Evolutionary conservation across 2,888 invertebrate genomes (phyloP).

Genomic region (Dasypolia templi): DNA sequence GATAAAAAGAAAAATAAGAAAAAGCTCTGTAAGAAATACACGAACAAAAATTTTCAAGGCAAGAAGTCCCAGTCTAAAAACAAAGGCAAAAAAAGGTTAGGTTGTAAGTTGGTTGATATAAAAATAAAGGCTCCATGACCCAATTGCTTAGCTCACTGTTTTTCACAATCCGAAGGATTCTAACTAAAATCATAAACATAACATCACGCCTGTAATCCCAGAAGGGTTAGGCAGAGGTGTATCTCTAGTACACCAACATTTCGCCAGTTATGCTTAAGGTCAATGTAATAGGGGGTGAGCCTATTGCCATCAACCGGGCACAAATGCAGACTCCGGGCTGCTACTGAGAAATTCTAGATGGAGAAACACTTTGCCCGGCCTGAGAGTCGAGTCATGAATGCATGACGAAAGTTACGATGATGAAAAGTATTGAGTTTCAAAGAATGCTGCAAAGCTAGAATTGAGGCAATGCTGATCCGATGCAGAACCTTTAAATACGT

Average conservation of each 20-base stretch:
- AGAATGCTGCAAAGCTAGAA: not conserved
- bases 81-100: constrained; percentile 49
- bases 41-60: constrained; percentile 29
- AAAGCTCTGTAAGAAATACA: constrained; percentile 37
- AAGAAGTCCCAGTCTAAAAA: constrained; percentile 7
- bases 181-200: too few relatives aligned
- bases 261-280: too few relatives aligned
- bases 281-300: too few relatives aligned
- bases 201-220: too few relatives aligned
- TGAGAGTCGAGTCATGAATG: too few relatives aligned
- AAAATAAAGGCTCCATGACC: not conserved
- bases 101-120: not conserved
- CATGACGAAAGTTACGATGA: not conserved
- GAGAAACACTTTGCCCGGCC: too few relatives aligned
- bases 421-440: not conserved
- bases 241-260: too few relatives aligned
- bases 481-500: not conserved
- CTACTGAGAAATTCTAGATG: too few relatives aligned
- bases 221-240: too few relatives aligned
- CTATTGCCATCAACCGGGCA: too few relatives aligned
- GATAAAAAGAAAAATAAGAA: constrained; percentile 35
- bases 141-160: not conserved
- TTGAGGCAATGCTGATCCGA: not conserved
- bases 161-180: not conserved
- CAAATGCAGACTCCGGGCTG: too few relatives aligned